A percentile compares a stretch with the other conserved stretches of the same genome.
Evolutionary conservation across 1,140 invertebrate genomes (phyloP).

Genomic region (Tetranychus cinnabarinus): DNA sequence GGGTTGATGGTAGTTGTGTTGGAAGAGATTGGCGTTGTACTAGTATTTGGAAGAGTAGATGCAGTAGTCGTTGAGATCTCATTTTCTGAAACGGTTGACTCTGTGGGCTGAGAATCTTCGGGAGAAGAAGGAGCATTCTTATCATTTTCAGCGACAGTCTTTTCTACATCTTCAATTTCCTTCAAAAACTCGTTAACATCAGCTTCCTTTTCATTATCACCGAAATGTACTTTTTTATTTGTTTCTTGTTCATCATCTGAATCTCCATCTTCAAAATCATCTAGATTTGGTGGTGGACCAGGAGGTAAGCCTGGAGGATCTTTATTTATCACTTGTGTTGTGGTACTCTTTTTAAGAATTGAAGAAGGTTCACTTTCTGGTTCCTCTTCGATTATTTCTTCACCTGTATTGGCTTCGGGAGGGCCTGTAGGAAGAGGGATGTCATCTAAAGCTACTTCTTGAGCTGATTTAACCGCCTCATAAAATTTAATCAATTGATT

Average conservation of each 20-base stretch:
- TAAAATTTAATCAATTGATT: constrained; percentile 67
- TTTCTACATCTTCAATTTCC: constrained; percentile 9
- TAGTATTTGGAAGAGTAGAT: too few relatives aligned
- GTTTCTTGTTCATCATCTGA: constrained; percentile 13
- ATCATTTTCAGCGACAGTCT: not conserved
- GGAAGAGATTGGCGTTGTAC: too few relatives aligned
- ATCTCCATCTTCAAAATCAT: constrained; percentile 9
- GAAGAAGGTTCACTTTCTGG: constrained; percentile 20
- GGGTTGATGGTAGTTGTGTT: too few relatives aligned
- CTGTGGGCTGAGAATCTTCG: not conserved
- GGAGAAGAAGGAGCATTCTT: not conserved
- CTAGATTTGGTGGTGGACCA: constrained; percentile 37
- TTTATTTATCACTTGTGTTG: constrained; percentile 16
- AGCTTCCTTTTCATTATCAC: constrained; percentile 7
- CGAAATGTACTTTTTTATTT: constrained; percentile 8
- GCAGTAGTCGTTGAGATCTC: not conserved
- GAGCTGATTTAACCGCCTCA: constrained; percentile 70
- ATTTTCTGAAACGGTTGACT: not conserved
- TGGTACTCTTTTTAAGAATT: constrained; percentile 43
- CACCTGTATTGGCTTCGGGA: constrained; percentile 7
- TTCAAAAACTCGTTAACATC: constrained; percentile 9
- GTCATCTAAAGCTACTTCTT: constrained; percentile 85
- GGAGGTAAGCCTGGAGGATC: constrained; percentile 66
- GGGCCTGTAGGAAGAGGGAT: constrained; percentile 58
- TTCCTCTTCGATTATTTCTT: constrained; percentile 5